Conservation (phyloP, 2,888 invertebrate species). For the Dendrolimus pini region DNA sequence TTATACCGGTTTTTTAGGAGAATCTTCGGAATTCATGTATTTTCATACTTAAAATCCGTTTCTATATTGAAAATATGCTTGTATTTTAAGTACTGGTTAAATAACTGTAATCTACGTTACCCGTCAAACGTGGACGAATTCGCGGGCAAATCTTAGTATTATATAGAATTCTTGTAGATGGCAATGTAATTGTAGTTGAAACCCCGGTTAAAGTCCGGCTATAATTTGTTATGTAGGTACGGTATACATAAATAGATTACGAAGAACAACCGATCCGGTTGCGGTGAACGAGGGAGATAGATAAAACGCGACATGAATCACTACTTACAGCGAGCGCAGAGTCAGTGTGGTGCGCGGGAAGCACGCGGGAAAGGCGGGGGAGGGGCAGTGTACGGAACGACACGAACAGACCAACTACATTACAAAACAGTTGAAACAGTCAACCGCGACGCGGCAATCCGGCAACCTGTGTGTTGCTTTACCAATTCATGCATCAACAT, state of each 20-base stretch:
- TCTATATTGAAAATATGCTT: too few relatives aligned
- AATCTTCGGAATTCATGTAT: too few relatives aligned
- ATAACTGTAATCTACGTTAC: too few relatives aligned
- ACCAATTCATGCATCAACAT: slow-evolving; percentile 30
- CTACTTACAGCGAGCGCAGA: slow-evolving; percentile 65
- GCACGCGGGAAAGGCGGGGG: slow-evolving; percentile 39
- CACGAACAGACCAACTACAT: slow-evolving; percentile 62
- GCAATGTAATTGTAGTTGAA: slow-evolving; percentile 36
- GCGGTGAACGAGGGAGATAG: slow-evolving; percentile 75
- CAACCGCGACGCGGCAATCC: slow-evolving; percentile 59
- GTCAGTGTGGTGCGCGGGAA: slow-evolving; percentile 48
- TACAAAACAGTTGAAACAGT: slow-evolving; percentile 69
- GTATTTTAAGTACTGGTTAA: too few relatives aligned
- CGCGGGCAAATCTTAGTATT: too few relatives aligned
- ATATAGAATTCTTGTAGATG: slow-evolving; percentile 12
- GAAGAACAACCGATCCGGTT: slow-evolving; percentile 75
- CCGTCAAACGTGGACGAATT: too few relatives aligned
- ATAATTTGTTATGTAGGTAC: slow-evolving; percentile 56
- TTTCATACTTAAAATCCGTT: too few relatives aligned
- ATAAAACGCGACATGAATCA: slow-evolving; percentile 76
- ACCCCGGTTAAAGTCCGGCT: slow-evolving; percentile 61
- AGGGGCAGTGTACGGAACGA: slow-evolving; percentile 43
- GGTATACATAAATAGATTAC: slow-evolving; percentile 74
- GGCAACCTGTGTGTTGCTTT: slow-evolving; percentile 53
- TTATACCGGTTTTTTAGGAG: too few relatives aligned